Base-by-base conservation (phyloP, 2,888 invertebrate species). In the Phyllotreta striolata region DNA sequence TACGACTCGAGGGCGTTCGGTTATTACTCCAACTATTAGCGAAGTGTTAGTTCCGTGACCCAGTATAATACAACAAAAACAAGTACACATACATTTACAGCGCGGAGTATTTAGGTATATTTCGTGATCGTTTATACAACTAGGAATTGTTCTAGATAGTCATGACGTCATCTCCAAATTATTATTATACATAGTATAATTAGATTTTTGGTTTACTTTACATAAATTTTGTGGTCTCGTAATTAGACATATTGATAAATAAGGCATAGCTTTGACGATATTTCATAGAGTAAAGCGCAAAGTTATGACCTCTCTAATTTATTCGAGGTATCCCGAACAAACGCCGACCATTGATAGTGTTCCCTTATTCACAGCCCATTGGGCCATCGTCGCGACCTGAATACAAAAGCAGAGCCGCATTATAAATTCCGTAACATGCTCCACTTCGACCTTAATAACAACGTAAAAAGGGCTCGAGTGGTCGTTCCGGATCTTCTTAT, bases 331-430 rank as follows among this genome's bases (percentile, higher is more conserved):
- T 39, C 13, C 8, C 7, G 12, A 52, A 6, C n/a, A 49, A 49
- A 35, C 39, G n/a, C 8, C 38, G 38, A 55, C 43, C 62, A 63
- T 49, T 60, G 60, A 65, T 65, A 59, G 59, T 56, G 56, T 59
- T 60, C 56, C 74, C 73, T 74, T 72, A 76, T 76, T 74, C 75
- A 73, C 74, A 74, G 74, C 70, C 75, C 74, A 76, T 77, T 76
- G 75, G 73, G 66, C 66, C 69, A 70, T 69, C 70, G 71, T 10
- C 75, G 71, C 71, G 76, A 72, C 70, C 66, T 73, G 78, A 74
- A 78, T 78, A 77, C 76, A 74, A 73, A 78, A 76, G 71, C 73
- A 72, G 77, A 76, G 70, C 72, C 70, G 73, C 75, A 76, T 77
- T 75, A 75, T 75, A 72, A 68, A 74, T 74, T 74, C 73, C 66